Evolutionary conservation across 1,140 invertebrate species (phyloP).

Genomic region (Pararge aegeria): DNA sequence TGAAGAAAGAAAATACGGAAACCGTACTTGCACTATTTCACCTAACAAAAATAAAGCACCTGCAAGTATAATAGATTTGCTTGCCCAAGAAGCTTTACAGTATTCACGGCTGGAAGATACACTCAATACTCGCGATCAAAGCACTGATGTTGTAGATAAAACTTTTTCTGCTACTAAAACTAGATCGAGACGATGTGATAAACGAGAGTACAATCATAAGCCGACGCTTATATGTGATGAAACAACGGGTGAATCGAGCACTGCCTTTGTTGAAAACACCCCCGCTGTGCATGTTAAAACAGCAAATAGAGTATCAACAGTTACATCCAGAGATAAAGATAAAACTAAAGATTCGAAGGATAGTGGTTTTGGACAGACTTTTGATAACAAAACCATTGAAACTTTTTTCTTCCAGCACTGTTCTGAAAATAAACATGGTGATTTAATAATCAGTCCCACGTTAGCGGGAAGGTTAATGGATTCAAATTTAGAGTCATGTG

Average conservation of each 20-base stretch:
- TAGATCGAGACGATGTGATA: neutral
- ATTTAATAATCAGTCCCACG: slow-evolving; percentile 48
- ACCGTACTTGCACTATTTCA: too few species aligned
- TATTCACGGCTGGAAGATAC: slow-evolving; percentile 11
- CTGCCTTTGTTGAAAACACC: neutral
- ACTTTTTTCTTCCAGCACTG: slow-evolving; percentile 54
- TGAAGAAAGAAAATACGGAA: too few species aligned
- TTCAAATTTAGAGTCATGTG: slow-evolving; percentile 41
- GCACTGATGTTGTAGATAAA: neutral
- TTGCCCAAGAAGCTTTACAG: slow-evolving; percentile 54
- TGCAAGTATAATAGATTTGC: slow-evolving; percentile 53
- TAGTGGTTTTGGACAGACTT: neutral
- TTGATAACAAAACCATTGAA: slow-evolving; percentile 38
- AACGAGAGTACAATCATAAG: neutral
- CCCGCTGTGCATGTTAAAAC: neutral
- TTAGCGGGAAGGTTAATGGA: slow-evolving; percentile 56
- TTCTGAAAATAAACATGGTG: slow-evolving; percentile 34
- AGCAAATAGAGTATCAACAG: neutral
- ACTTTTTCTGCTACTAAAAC: neutral
- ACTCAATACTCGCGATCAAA: neutral
- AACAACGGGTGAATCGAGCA: neutral
- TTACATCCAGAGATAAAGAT: neutral
- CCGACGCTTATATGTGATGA: neutral
- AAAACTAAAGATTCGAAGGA: neutral
- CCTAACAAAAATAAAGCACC: slow-evolving; percentile 12